Evolutionary conservation across 1,140 invertebrate genomes (phyloP).

Genomic region (Triops longicaudatus): DNA sequence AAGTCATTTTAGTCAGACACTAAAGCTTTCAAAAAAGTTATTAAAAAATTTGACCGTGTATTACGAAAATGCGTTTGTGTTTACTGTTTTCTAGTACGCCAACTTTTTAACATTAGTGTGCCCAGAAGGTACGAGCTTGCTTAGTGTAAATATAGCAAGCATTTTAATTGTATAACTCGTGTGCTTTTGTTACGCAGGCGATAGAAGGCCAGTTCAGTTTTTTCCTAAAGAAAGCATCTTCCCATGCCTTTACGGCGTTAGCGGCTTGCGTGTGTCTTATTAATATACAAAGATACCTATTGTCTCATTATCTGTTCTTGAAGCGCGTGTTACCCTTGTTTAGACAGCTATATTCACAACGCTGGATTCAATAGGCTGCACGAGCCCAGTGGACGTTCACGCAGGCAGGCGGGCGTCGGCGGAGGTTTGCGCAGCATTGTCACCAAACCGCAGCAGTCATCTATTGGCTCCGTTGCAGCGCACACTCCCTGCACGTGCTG

Average conservation of each 20-base stretch:
- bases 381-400: neutral
- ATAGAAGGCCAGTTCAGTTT: too few species aligned
- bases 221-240: too few species aligned
- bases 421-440: neutral
- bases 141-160: too few species aligned
- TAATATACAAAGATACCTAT: neutral
- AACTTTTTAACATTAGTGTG: too few species aligned
- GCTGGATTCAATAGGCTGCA: neutral
- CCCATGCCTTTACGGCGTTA: neutral
- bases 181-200: too few species aligned
- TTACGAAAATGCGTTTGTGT: too few species aligned
- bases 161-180: too few species aligned
- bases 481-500: neutral
- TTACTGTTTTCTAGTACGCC: too few species aligned
- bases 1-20: too few species aligned
- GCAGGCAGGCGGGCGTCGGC: slow-evolving; percentile 2
- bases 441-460: neutral
- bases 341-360: neutral
- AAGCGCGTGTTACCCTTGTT: neutral
- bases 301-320: neutral
- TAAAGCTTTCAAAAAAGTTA: too few species aligned
- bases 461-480: slow-evolving; percentile 6
- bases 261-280: neutral
- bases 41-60: too few species aligned
- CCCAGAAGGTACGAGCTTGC: too few species aligned